phyloP scores from a whole-genome alignment of 2,888 invertebrate species.

The Lepidocyrtoides sp. region DNA sequence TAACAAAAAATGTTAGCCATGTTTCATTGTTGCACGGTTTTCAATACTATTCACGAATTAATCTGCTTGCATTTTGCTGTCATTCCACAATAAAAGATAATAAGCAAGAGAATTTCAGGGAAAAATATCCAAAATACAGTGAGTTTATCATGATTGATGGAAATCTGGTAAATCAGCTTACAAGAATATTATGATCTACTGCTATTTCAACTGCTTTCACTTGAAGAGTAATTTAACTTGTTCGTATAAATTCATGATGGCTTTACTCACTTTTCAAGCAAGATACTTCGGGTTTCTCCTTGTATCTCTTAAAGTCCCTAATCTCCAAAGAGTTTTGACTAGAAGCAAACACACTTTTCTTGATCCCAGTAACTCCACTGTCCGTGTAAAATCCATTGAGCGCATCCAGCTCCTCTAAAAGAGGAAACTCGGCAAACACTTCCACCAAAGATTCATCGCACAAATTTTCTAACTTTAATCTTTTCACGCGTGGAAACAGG shows the following conservation, averaged over 20 bases:
- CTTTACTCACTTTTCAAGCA: conserved; percentile 75
- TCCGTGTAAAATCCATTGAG: conserved; percentile 80
- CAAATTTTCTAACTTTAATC: conserved; percentile 79
- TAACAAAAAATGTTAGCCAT: too few species aligned
- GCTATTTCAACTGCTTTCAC: too few species aligned
- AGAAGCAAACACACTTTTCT: conserved; percentile 56
- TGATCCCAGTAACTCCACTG: conserved; percentile 76
- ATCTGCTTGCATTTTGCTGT: too few species aligned
- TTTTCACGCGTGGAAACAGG: conserved; percentile 75
- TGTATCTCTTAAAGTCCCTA: conserved; percentile 30
- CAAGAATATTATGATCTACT: too few species aligned
- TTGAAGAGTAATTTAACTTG: too few species aligned
- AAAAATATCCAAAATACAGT: too few species aligned
- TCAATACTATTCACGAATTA: too few species aligned
- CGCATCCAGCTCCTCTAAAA: conserved; percentile 76
- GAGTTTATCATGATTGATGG: too few species aligned
- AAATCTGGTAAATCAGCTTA: too few species aligned
- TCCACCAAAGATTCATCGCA: conserved; percentile 74
- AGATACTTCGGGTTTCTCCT: conserved; percentile 73
- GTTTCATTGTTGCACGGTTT: too few species aligned
- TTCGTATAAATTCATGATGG: neutral
- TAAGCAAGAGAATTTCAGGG: too few species aligned
- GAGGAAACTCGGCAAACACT: conserved; percentile 76
- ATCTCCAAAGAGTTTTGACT: conserved; percentile 51
- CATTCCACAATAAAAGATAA: too few species aligned